Conservation (phyloP, 2,888 invertebrate genomes). For the Stenurella melanura region DNA sequence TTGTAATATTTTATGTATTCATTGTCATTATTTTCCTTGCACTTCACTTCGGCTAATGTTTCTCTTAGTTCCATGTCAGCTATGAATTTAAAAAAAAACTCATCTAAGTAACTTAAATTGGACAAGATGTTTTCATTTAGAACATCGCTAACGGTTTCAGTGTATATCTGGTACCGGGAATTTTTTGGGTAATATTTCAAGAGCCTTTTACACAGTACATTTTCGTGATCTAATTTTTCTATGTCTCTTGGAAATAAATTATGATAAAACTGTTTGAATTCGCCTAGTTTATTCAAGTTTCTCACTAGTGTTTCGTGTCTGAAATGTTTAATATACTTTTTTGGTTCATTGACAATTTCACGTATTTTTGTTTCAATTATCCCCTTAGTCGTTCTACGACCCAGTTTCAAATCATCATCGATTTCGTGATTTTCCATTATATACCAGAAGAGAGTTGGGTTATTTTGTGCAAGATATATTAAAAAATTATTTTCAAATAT, state of each 20-base stretch:
- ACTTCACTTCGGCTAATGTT: not conserved
- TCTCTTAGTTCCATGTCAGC: not conserved
- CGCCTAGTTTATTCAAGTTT: constrained; percentile 23
- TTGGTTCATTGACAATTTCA: constrained; percentile 14
- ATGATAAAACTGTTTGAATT: constrained; percentile 11
- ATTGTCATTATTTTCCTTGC: constrained; percentile 5
- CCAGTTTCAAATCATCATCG: constrained; percentile 6
- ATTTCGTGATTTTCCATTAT: constrained; percentile 7
- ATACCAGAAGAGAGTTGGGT: constrained; percentile 18
- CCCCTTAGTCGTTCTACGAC: constrained; percentile 26
- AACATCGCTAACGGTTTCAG: constrained; percentile 14
- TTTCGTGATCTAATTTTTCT: not conserved
- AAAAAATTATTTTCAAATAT: constrained; percentile 11
- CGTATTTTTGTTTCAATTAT: not conserved
- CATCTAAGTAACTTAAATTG: not conserved
- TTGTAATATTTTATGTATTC: constrained; percentile 17
- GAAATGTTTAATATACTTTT: constrained; percentile 18
- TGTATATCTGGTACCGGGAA: not conserved
- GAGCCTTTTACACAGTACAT: not conserved
- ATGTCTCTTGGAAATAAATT: constrained; percentile 29
- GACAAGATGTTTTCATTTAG: constrained; percentile 20
- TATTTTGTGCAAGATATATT: constrained; percentile 9
- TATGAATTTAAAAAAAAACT: not conserved
- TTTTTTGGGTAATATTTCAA: constrained; percentile 26
- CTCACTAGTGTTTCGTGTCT: constrained; percentile 21